Percentiles rank a stretch among this genome's conserved stretches.
phyloP scores from a whole-genome alignment of 1,140 invertebrate genomes.

The Sitophilus oryzae region DNA sequence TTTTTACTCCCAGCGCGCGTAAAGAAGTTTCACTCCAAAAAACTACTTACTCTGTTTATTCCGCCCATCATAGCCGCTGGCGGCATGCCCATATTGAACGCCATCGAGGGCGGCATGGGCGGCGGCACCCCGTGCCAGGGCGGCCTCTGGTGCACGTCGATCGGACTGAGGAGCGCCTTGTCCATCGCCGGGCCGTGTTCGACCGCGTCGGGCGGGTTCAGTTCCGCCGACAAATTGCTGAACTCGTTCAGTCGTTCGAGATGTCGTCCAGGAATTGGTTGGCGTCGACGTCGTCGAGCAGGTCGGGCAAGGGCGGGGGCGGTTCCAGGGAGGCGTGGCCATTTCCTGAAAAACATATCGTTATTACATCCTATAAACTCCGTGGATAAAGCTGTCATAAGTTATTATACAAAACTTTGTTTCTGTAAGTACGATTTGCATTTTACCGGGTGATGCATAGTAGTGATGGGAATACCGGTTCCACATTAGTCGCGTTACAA shows the following conservation, averaged over 20 bases:
- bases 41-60: slow-evolving; percentile 4
- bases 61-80: slow-evolving; percentile 6
- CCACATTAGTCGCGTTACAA: too few species aligned
- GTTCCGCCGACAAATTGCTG: slow-evolving; percentile 17
- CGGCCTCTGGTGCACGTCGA: background rate
- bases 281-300: slow-evolving; percentile 33
- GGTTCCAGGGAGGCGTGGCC: slow-evolving; percentile 31
- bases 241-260: slow-evolving; percentile 22
- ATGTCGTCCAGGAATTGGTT: slow-evolving; percentile 27
- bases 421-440: too few species aligned
- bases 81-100: slow-evolving; percentile 10
- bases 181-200: background rate
- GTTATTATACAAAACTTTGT: too few species aligned
- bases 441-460: too few species aligned
- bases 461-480: too few species aligned
- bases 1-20: too few species aligned
- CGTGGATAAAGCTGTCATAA: too few species aligned
- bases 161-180: background rate
- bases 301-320: slow-evolving; percentile 37
- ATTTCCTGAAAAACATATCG: slow-evolving; percentile 5
- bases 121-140: slow-evolving; percentile 1
- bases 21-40: background rate
- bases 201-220: slow-evolving; percentile 1
- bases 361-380: too few species aligned
- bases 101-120: slow-evolving; percentile 8